Evolutionary conservation across 2,888 invertebrate genomes (phyloP).

Genomic region (Drosophila quasianomalipes): DNA sequence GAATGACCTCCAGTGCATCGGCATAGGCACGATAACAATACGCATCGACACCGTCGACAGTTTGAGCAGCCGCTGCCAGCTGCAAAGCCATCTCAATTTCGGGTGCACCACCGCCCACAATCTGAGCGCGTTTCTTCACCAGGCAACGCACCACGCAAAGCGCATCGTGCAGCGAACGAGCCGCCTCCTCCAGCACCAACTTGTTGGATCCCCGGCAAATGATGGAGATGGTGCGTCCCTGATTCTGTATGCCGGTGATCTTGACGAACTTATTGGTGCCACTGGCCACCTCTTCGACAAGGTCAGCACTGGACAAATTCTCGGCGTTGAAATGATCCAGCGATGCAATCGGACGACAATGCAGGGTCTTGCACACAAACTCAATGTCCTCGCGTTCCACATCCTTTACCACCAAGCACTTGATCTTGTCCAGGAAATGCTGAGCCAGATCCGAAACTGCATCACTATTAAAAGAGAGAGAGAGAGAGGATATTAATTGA

Average conservation of each 20-base stretch:
- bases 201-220: conserved; percentile 95
- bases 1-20: conserved; percentile 97
- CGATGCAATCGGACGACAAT: conserved; percentile 98
- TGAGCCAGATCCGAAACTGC: conserved; percentile 98
- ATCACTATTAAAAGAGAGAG: conserved; percentile 88
- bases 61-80: conserved; percentile 92
- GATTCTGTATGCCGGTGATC: conserved; percentile 94
- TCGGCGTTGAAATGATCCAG: conserved; percentile 98
- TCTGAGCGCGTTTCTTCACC: conserved; percentile 95
- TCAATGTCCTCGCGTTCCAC: conserved; percentile 99
- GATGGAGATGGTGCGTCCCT: conserved; percentile 96
- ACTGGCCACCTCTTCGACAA: conserved; percentile 96
- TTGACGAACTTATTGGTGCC: conserved; percentile 96
- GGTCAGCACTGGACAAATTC: conserved; percentile 95
- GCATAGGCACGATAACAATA: conserved; percentile 98
- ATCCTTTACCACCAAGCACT: conserved; percentile 99
- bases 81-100: conserved; percentile 97
- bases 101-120: conserved; percentile 98
- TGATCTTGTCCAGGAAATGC: conserved; percentile 99
- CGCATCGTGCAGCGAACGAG: conserved; percentile 96
- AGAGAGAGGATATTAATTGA: neutral
- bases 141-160: conserved; percentile 96
- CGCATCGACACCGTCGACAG: conserved; percentile 95
- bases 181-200: conserved; percentile 95
- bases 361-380: conserved; percentile 97